Percentiles rank a stretch among this genome's conserved stretches.
These are phyloP conservation scores for Frankliniella intonsa DNA, from an alignment of 2,888 invertebrate species.

Conservation along the genomic window DNA sequence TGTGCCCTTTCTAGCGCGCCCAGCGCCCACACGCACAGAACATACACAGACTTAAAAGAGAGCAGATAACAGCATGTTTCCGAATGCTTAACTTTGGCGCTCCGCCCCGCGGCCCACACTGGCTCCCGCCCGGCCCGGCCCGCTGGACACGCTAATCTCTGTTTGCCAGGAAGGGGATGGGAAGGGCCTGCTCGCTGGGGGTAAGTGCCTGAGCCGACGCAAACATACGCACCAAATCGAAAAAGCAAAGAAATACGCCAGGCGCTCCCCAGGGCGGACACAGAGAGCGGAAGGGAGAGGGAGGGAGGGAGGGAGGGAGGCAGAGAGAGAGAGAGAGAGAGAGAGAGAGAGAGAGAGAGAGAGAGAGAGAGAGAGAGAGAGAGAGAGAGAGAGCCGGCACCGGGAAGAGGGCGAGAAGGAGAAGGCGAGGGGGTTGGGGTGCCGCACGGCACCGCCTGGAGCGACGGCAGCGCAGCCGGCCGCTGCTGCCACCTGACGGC, in stretches of 20 bases:
- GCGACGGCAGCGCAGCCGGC: neutral
- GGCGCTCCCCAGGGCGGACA: neutral
- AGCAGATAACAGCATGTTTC: too few relatives aligned
- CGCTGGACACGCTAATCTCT: neutral
- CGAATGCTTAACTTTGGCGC: too few relatives aligned
- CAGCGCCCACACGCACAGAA: too few relatives aligned
- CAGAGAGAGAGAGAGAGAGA: neutral
- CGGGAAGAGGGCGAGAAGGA: neutral
- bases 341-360: neutral
- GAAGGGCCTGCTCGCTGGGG: neutral
- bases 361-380: neutral
- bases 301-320: neutral
- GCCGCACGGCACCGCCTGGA: neutral
- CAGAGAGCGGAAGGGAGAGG: neutral
- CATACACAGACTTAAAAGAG: too few relatives aligned
- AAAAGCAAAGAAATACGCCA: neutral
- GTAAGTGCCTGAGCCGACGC: neutral
- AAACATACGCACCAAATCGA: neutral
- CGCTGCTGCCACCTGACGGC: conserved; percentile 5
- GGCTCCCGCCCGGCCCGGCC: neutral
- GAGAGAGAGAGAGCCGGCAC: neutral
- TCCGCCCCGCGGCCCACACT: neutral
- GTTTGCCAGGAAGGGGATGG: neutral
- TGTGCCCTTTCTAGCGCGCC: too few relatives aligned
- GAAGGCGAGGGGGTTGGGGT: neutral